Evolutionary conservation across 2,888 invertebrate species (phyloP).

Genomic region (Artemia sinica): DNA sequence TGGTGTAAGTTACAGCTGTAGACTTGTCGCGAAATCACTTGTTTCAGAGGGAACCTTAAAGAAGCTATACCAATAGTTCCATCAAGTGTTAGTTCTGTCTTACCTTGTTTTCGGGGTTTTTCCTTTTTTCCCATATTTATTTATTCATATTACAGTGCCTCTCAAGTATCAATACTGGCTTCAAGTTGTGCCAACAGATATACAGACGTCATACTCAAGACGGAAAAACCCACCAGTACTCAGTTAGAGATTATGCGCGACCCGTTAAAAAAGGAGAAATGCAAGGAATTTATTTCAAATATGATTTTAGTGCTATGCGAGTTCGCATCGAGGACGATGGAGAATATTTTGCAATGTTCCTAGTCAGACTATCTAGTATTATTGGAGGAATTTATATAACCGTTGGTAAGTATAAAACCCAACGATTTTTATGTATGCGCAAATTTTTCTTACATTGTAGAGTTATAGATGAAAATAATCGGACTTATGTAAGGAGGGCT

Average conservation of each 20-base stretch:
- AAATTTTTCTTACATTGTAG: too few species aligned
- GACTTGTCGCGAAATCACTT: too few species aligned
- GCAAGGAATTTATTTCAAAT: background rate
- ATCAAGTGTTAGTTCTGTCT: too few species aligned
- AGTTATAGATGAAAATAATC: too few species aligned
- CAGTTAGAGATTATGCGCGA: constrained; percentile 72
- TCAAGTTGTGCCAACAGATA: constrained; percentile 12
- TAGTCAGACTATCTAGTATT: background rate
- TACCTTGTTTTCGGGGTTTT: too few species aligned
- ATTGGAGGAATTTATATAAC: constrained; percentile 3
- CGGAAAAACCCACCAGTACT: constrained; percentile 62
- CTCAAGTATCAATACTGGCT: constrained; percentile 7
- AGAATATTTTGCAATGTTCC: constrained; percentile 4
- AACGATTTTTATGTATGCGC: too few species aligned
- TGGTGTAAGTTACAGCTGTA: too few species aligned
- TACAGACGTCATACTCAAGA: background rate
- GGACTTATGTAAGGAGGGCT: too few species aligned
- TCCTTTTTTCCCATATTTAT: too few species aligned
- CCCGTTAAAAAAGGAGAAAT: constrained; percentile 41
- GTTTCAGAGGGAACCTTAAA: too few species aligned
- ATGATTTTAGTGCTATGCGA: constrained; percentile 12
- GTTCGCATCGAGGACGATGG: constrained; percentile 2
- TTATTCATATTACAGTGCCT: background rate
- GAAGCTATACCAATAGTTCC: too few species aligned
- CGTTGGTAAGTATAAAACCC: background rate